Percentiles rank a stretch among this genome's conserved stretches.
These are phyloP conservation scores for Eriocheir sinensis DNA, from an alignment of 1,140 invertebrate genomes.

Conservation along the genomic window DNA sequence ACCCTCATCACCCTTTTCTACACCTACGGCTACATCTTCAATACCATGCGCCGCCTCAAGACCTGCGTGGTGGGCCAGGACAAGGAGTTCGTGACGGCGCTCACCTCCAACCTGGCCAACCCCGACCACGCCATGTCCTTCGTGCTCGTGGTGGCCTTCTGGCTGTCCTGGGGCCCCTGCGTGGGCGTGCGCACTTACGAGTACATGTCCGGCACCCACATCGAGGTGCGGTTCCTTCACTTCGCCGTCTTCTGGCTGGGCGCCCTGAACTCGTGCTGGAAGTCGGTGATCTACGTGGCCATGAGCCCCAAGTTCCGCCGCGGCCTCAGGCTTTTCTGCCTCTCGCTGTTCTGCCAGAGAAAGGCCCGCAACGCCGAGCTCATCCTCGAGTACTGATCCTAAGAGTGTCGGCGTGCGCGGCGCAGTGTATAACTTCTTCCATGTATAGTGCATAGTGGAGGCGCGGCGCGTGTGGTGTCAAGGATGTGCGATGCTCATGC, in stretches of 20 bases:
- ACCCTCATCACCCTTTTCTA: slow-evolving; percentile 96
- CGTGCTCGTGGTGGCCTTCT: slow-evolving; percentile 93
- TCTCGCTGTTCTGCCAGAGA: slow-evolving; percentile 91
- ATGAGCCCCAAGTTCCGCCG: slow-evolving; percentile 95
- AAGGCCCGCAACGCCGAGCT: slow-evolving; percentile 72
- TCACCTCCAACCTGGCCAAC: slow-evolving; percentile 94
- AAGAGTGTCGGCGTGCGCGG: background rate
- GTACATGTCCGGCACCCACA: slow-evolving; percentile 81
- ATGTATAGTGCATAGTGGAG: slow-evolving; percentile 41
- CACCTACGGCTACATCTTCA: slow-evolving; percentile 96
- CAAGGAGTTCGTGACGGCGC: slow-evolving; percentile 95
- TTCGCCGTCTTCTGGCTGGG: slow-evolving; percentile 97
- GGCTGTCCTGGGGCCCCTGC: slow-evolving; percentile 96
- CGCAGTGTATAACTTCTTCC: slow-evolving; percentile 72
- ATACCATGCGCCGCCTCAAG: slow-evolving; percentile 90
- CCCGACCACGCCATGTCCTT: slow-evolving; percentile 97
- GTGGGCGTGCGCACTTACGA: slow-evolving; percentile 88
- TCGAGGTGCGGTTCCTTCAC: slow-evolving; percentile 91
- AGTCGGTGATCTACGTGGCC: slow-evolving; percentile 92
- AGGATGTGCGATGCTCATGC: background rate
- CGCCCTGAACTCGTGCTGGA: slow-evolving; percentile 96
- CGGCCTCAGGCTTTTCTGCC: slow-evolving; percentile 91
- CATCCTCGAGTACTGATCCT: slow-evolving; percentile 76
- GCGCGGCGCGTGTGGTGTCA: background rate
- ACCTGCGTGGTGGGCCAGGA: slow-evolving; percentile 93